phyloP scores from a whole-genome alignment of 2,797 vertebrate genomes.

The Sebastes paucispinis region DNA sequence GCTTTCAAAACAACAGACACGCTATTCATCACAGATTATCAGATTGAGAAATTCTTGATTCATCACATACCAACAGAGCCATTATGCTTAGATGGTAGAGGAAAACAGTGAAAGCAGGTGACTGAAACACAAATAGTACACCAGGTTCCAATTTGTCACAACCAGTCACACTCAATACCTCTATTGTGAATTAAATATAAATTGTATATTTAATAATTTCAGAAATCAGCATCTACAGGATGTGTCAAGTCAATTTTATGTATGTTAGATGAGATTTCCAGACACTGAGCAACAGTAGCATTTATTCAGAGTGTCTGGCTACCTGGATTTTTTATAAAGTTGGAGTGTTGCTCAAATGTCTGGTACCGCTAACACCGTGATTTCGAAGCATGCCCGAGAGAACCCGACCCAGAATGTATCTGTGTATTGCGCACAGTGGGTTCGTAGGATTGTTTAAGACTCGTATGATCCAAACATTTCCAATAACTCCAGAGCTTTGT shows the following conservation, averaged over 20 bases:
- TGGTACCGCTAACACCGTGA: no score
- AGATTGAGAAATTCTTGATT: constrained; percentile 44
- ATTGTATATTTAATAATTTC: constrained; percentile 2
- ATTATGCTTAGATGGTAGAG: constrained; percentile 16
- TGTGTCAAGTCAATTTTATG: background rate
- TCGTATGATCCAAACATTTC: background rate
- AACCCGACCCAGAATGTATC: background rate
- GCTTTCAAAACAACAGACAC: constrained; percentile 17
- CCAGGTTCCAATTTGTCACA: constrained; percentile 16
- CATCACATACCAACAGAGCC: constrained; percentile 6
- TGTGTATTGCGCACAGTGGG: background rate
- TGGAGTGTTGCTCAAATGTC: no score
- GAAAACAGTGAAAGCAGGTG: background rate
- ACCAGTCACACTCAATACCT: background rate
- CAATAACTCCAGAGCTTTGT: background rate
- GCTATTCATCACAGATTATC: constrained; percentile 34
- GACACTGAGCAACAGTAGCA: background rate
- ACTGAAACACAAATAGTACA: constrained; percentile 27
- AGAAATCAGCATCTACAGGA: background rate
- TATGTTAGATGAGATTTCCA: background rate
- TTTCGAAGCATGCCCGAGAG: no score
- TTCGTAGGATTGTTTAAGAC: background rate
- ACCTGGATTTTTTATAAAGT: background rate
- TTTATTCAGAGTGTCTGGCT: background rate
- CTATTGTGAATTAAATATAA: background rate